These are phyloP conservation scores for Philopotamus ludificatus DNA, from an alignment of 1,140 invertebrate species.

Conservation along the genomic window DNA sequence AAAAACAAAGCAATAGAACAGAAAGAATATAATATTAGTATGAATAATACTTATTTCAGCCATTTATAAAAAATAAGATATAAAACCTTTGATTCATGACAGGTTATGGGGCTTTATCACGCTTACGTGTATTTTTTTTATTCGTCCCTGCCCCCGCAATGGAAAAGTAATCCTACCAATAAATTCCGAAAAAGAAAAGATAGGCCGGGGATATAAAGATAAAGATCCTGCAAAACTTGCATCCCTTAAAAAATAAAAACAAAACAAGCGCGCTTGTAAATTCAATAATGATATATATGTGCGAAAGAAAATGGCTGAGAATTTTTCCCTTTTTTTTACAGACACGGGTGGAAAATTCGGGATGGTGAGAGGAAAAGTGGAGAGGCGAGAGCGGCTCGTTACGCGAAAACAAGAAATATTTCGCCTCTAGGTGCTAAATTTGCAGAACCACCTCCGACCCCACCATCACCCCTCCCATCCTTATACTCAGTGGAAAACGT, in stretches of 20 bases:
- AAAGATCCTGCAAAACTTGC: slow-evolving; percentile 26
- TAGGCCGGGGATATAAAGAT: slow-evolving; percentile 20
- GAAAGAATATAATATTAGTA: no score
- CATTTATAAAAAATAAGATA: no score
- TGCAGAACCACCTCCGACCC: slow-evolving; percentile 21
- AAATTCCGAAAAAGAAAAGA: slow-evolving; percentile 33
- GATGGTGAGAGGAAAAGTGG: slow-evolving; percentile 5
- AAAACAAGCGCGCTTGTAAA: slow-evolving; percentile 23
- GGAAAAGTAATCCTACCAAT: no score
- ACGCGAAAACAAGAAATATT: slow-evolving; percentile 41
- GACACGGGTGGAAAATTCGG: slow-evolving; percentile 5
- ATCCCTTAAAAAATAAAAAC: slow-evolving; percentile 18
- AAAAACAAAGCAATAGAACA: no score
- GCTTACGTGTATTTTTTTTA: no score
- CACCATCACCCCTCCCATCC: slow-evolving; percentile 6
- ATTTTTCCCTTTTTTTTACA: slow-evolving; percentile 16
- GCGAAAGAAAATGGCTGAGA: slow-evolving; percentile 14
- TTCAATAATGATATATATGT: slow-evolving; percentile 38
- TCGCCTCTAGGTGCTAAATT: slow-evolving; percentile 39
- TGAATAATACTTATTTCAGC: no score
- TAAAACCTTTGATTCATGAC: no score
- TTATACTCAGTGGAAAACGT: slow-evolving; percentile 24
- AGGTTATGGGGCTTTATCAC: no score
- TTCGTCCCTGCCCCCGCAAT: no score
- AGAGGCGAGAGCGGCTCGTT: slow-evolving; percentile 31